Conservation (phyloP, 2,888 invertebrate species). For the Ochropleura plecta region DNA sequence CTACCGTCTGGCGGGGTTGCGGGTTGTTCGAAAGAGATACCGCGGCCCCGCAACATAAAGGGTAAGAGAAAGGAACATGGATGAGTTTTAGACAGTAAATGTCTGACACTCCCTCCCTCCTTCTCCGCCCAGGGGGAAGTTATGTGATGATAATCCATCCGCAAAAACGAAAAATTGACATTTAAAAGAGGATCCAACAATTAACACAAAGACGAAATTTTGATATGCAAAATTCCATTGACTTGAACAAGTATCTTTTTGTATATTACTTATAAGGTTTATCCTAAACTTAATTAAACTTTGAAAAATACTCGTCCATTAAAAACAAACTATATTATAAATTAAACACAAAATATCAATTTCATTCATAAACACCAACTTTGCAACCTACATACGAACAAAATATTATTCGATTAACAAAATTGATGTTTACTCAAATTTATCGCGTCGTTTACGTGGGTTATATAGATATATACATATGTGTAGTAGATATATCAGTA, state of each 20-base stretch:
- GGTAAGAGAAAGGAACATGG: no score
- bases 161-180: not conserved
- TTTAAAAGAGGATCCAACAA: not conserved
- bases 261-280: not conserved
- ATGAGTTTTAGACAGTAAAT: no score
- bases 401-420: conserved; percentile 25
- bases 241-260: not conserved
- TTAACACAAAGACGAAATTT: not conserved
- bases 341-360: not conserved
- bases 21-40: no score
- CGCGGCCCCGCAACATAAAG: no score
- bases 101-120: no score
- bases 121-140: no score
- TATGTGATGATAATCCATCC: no score
- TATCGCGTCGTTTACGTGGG: conserved; percentile 49
- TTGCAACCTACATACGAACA: not conserved
- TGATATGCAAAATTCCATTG: not conserved
- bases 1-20: no score
- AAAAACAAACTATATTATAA: no score
- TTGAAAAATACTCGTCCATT: not conserved
- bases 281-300: not conserved
- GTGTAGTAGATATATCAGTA: conserved; percentile 47
- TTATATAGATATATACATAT: not conserved
- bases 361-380: conserved; percentile 29
- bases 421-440: conserved; percentile 48